phyloP scores from a whole-genome alignment of 2,888 invertebrate genomes.

The Dicyrtoma fusca region DNA sequence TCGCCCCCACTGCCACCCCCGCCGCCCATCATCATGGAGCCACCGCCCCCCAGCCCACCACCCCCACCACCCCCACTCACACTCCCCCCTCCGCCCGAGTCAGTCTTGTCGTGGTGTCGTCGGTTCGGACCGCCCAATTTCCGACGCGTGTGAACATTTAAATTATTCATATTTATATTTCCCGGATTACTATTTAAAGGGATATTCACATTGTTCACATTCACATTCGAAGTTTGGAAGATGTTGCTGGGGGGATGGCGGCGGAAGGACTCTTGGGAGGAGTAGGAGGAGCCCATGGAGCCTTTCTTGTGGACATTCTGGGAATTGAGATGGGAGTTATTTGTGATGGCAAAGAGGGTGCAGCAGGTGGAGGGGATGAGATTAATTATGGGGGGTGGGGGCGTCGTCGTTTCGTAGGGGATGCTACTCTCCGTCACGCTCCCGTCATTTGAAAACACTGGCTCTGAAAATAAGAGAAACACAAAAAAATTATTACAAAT shows the following conservation, averaged over 20 bases:
- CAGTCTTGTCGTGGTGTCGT: conserved; percentile 38
- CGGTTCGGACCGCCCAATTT: conserved; percentile 4
- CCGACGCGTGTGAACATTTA: conserved; percentile 28
- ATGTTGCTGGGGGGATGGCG: conserved; percentile 2
- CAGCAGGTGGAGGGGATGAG: conserved; percentile 52
- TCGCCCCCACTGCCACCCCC: too few relatives aligned
- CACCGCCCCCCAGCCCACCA: too few relatives aligned
- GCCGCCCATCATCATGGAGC: too few relatives aligned
- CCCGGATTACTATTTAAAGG: not conserved
- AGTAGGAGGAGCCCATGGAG: not conserved
- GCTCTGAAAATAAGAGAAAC: conserved; percentile 8
- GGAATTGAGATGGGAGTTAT: conserved; percentile 1
- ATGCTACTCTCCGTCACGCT: not conserved
- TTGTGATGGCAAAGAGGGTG: conserved; percentile 35
- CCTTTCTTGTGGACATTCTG: not conserved
- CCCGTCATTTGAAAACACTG: not conserved
- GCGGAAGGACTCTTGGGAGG: not conserved
- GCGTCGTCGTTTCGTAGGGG: conserved; percentile 37
- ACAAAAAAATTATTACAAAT: too few relatives aligned
- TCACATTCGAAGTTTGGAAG: conserved; percentile 8
- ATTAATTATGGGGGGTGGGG: conserved; percentile 29
- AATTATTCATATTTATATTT: conserved; percentile 12
- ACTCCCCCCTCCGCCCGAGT: conserved; percentile 33
- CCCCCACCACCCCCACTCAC: not conserved
- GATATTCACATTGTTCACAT: not conserved